Conservation (phyloP, 1,140 invertebrate species). For the Telenomus remus region DNA sequence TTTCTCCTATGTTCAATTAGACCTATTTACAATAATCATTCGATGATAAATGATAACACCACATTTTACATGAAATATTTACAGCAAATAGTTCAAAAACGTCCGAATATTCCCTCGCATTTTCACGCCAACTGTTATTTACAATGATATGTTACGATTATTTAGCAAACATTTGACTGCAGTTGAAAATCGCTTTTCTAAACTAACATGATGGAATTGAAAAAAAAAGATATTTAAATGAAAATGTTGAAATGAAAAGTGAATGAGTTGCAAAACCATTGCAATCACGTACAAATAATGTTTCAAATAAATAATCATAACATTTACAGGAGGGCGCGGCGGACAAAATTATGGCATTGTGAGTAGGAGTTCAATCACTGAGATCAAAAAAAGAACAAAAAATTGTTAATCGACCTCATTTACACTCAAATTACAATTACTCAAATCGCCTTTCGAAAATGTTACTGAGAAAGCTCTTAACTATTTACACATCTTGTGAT, state of each 20-base stretch:
- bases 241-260: too few species aligned
- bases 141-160: conserved; percentile 54
- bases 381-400: conserved; percentile 36
- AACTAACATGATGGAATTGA: too few species aligned
- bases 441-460: too few species aligned
- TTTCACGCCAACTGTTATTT: conserved; percentile 23
- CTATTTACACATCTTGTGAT: too few species aligned
- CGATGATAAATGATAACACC: conserved; percentile 45
- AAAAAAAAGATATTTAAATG: too few species aligned
- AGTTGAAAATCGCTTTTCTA: too few species aligned
- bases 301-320: conserved; percentile 35
- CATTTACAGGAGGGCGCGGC: conserved; percentile 11
- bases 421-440: too few species aligned
- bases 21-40: conserved; percentile 59
- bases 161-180: conserved; percentile 8
- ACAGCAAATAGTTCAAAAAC: conserved; percentile 24
- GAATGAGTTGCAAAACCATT: neutral
- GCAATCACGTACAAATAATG: neutral
- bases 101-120: too few species aligned
- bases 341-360: conserved; percentile 40
- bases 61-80: conserved; percentile 52
- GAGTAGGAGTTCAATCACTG: conserved; percentile 40
- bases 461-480: too few species aligned
- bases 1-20: conserved; percentile 36
- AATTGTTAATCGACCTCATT: conserved; percentile 16